Base-by-base conservation (phyloP, 1,140 invertebrate genomes). In the Bombus confusus region DNA sequence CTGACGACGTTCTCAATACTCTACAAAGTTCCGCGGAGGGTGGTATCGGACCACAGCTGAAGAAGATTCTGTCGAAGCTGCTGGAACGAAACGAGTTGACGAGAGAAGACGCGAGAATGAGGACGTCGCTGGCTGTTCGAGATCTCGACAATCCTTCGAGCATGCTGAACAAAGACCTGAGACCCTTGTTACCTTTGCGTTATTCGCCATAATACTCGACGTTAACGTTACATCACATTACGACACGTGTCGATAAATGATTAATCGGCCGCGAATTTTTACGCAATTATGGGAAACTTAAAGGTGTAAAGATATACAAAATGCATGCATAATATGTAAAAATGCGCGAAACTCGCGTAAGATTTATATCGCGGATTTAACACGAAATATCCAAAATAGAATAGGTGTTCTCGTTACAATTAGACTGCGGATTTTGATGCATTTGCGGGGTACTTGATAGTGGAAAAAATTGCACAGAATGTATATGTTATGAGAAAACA, bases 81-180 rank as follows among this genome's bases (percentile, higher is more conserved):
- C 5, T 93, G 31, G 91, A 93, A 47, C 75, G 86, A 15, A 91
- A 93, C 68, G 94, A 95, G 87, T 86, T 94, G 31, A 94, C 92
- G 15, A 91, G 93, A 43, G 93, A 94, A 6, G 94, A 95, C 47
- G 86, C 94, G 0, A 94, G 91, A 77, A 62, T 41, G 25, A 94
- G 86, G 34, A 88, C 92, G 3, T 78, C 34, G 5, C 66, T 86
- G 12, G 85, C 90, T 1, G 37, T 94, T 4, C 81, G 77, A 6
- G 90, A 94, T 34, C 90, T 95, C 8, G 75, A 88, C 1, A 81
- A 95, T 66, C 89, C 93, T n/a, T 89, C 88, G 0, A 94, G 93
- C 52, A 37, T 83, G 71, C 88, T 95, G 1, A 94, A 84, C 83
- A 92, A 78, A 59, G 94, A 95, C 83, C 87, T 95, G 18, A 91